Evolutionary conservation across 2,888 invertebrate genomes (phyloP).

Genomic region (Drosophila borealis): DNA sequence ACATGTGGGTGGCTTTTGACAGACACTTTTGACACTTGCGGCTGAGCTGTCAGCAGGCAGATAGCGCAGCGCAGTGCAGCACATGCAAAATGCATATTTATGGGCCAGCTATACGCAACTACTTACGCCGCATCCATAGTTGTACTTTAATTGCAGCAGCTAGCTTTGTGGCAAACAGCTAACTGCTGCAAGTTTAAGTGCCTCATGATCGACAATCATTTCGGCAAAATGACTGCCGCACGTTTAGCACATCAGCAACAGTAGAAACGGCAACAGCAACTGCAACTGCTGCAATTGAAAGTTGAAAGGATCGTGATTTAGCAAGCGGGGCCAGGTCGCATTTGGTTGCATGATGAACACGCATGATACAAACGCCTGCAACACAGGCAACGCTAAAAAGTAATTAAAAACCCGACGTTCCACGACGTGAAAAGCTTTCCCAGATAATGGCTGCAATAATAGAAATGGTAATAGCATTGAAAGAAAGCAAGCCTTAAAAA

Average conservation of each 20-base stretch:
- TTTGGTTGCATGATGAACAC: constrained; percentile 57
- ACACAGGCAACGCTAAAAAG: constrained; percentile 52
- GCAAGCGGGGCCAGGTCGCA: constrained; percentile 40
- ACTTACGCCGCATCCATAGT: constrained; percentile 6
- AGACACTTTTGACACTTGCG: constrained; percentile 69
- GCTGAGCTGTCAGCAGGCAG: constrained; percentile 61
- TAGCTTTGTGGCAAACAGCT: constrained; percentile 30
- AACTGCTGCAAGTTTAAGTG: constrained; percentile 53
- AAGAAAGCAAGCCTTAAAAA: constrained; percentile 44
- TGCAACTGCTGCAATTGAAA: constrained; percentile 34
- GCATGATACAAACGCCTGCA: constrained; percentile 56
- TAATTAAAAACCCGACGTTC: constrained; percentile 65
- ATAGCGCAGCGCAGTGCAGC: neutral
- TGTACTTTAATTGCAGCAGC: constrained; percentile 57
- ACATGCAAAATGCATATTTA: constrained; percentile 56
- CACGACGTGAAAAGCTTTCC: constrained; percentile 59
- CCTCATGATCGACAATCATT: constrained; percentile 83
- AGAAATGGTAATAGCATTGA: constrained; percentile 64
- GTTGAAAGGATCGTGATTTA: constrained; percentile 59
- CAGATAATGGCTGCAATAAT: constrained; percentile 68
- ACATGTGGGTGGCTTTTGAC: constrained; percentile 55
- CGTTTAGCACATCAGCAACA: constrained; percentile 80
- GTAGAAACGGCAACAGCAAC: constrained; percentile 4
- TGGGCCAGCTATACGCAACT: constrained; percentile 35
- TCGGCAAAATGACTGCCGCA: constrained; percentile 81